Percentiles rank a stretch among this genome's conserved stretches.
Evolutionary conservation across 2,113 vertebrate species (phyloP).

Genomic region (Lathamus discolor): DNA sequence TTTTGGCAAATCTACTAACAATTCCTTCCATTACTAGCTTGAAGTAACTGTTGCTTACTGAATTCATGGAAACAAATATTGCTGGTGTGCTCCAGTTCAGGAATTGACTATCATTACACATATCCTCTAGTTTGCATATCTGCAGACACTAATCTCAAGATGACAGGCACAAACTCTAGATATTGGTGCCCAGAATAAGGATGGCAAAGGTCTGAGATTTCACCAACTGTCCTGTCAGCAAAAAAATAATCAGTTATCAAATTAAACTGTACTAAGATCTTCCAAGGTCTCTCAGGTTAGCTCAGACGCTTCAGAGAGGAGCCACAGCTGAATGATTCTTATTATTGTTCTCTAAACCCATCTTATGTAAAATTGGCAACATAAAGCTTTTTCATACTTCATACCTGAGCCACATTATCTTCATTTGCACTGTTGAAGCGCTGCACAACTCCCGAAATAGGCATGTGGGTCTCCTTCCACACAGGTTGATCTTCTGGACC

Average conservation of each 20-base stretch:
- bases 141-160: background rate
- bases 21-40: background rate
- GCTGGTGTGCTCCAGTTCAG: background rate
- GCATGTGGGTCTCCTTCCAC: constrained; percentile 67
- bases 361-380: background rate
- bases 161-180: background rate
- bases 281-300: background rate
- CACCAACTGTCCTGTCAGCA: background rate
- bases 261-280: background rate
- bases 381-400: background rate
- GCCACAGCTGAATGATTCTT: background rate
- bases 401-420: constrained; percentile 91
- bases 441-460: constrained; percentile 74
- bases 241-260: background rate
- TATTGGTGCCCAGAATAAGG: rapidly evolving
- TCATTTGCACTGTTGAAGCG: constrained; percentile 87
- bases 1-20: background rate
- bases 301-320: background rate
- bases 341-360: background rate
- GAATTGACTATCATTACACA: background rate
- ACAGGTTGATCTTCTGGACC: constrained; percentile 78
- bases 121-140: background rate
- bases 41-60: background rate
- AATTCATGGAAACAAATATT: background rate
- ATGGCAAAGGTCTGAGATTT: background rate